Evolutionary conservation across 2,797 vertebrate species (phyloP).

Genomic region (Leptoclinus maculatus): DNA sequence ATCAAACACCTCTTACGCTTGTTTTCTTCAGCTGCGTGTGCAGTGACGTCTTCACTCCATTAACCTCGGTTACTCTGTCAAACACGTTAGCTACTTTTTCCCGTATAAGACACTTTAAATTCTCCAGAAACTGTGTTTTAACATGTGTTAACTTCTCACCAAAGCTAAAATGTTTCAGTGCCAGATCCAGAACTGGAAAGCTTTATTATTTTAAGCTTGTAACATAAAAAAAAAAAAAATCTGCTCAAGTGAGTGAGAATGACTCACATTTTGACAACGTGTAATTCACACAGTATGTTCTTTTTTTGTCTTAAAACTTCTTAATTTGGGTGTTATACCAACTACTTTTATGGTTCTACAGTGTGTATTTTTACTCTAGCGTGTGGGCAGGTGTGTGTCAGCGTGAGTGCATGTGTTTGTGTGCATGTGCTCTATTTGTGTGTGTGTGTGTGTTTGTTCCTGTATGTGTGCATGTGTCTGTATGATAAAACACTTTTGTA

Average conservation of each 20-base stretch:
- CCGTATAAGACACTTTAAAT: slow-evolving; percentile 6
- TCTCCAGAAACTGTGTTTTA: slow-evolving; percentile 5
- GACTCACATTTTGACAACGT: slow-evolving; percentile 36
- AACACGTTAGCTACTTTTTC: slow-evolving; percentile 1
- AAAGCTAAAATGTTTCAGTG: not conserved
- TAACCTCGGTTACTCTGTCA: slow-evolving; percentile 35
- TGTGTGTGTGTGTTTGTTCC: slow-evolving; percentile 18
- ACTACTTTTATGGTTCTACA: slow-evolving; percentile 12
- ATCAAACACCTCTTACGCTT: slow-evolving; percentile 20
- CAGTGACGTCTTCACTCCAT: slow-evolving; percentile 29
- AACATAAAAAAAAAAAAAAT: slow-evolving; percentile 4
- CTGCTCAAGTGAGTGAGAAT: slow-evolving; percentile 32
- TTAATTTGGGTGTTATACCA: slow-evolving; percentile 4
- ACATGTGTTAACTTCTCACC: slow-evolving; percentile 5
- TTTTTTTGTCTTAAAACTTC: slow-evolving; percentile 43
- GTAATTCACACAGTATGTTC: slow-evolving; percentile 48
- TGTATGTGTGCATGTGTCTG: slow-evolving; percentile 55
- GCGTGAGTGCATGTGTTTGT: slow-evolving; percentile 52
- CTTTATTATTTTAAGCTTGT: slow-evolving; percentile 24
- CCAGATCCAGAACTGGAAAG: slow-evolving; percentile 21
- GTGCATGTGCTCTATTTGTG: slow-evolving; percentile 57
- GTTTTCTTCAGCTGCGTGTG: slow-evolving; percentile 28
- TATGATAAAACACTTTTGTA: slow-evolving; percentile 40
- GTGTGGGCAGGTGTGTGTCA: slow-evolving; percentile 33
- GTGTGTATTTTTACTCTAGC: slow-evolving; percentile 6